Evolutionary conservation across 2,888 invertebrate species (phyloP).

Genomic region (Nasonia oneida): DNA sequence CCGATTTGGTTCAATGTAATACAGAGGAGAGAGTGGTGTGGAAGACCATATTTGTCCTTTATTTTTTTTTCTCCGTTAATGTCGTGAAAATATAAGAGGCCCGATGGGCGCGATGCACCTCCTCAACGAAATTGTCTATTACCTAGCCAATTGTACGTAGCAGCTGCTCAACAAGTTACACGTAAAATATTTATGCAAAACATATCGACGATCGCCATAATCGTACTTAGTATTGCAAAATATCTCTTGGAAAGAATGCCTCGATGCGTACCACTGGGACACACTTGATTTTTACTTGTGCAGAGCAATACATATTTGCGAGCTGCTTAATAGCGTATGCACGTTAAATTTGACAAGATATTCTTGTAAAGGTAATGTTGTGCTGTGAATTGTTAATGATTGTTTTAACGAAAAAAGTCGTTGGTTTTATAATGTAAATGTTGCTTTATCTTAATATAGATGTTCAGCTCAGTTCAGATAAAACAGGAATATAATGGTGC

Average conservation of each 20-base stretch:
- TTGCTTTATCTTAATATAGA: constrained; percentile 66
- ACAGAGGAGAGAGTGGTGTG: not conserved
- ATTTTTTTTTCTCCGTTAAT: constrained; percentile 3
- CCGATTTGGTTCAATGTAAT: not conserved
- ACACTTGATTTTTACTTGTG: constrained; percentile 10
- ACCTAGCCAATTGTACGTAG: constrained; percentile 45
- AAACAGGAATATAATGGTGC: constrained; percentile 75
- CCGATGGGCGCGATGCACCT: constrained; percentile 26
- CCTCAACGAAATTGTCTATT: constrained; percentile 29
- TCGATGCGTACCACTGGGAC: not conserved
- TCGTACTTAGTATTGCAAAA: constrained; percentile 52
- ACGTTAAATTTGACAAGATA: not conserved
- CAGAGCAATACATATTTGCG: constrained; percentile 14
- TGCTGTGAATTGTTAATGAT: not conserved
- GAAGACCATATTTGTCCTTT: constrained; percentile 7
- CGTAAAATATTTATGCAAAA: constrained; percentile 33
- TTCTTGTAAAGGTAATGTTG: not conserved
- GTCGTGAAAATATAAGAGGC: constrained; percentile 24
- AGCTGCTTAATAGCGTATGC: not conserved
- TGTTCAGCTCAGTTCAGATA: constrained; percentile 77
- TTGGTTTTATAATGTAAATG: not conserved
- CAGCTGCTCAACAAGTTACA: constrained; percentile 53
- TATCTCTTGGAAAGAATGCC: constrained; percentile 39
- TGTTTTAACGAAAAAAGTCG: not conserved
- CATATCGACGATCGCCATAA: constrained; percentile 33